Evolutionary conservation across 2,888 invertebrate genomes (phyloP).

Genomic region (Chorisops tibialis): DNA sequence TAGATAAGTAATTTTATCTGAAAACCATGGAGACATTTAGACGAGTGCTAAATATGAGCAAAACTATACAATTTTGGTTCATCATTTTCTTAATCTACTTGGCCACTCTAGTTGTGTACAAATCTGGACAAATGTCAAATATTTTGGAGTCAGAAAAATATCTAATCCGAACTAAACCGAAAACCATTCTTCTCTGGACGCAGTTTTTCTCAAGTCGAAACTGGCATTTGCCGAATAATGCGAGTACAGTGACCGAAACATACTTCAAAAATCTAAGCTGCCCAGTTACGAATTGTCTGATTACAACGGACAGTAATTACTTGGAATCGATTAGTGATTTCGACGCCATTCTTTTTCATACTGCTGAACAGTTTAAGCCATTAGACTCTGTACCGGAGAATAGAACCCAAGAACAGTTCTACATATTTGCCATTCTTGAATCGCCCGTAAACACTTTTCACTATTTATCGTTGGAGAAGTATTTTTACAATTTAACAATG

Average conservation of each 20-base stretch:
- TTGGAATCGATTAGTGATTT: constrained; percentile 48
- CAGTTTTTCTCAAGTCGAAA: constrained; percentile 43
- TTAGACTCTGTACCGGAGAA: constrained; percentile 45
- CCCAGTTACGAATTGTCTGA: constrained; percentile 51
- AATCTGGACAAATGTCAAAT: too few relatives aligned
- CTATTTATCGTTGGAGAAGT: constrained; percentile 42
- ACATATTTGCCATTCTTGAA: constrained; percentile 56
- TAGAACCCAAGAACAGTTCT: constrained; percentile 51
- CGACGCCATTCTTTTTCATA: constrained; percentile 57
- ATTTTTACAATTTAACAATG: constrained; percentile 59
- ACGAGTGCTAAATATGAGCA: too few relatives aligned
- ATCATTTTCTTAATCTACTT: too few relatives aligned
- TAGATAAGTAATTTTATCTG: too few relatives aligned
- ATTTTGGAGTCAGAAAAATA: too few relatives aligned
- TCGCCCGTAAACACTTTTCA: constrained; percentile 49
- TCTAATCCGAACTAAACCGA: constrained; percentile 27
- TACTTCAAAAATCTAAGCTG: constrained; percentile 40
- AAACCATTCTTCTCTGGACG: constrained; percentile 46
- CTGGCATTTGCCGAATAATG: constrained; percentile 39
- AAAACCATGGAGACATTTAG: too few relatives aligned
- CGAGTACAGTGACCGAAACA: background rate
- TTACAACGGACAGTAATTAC: constrained; percentile 48
- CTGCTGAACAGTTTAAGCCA: constrained; percentile 47
- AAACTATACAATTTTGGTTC: too few relatives aligned
- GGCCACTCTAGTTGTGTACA: too few relatives aligned